Conservation (phyloP, 2,888 invertebrate genomes). For the Caenorhabditis zanzibari region DNA sequence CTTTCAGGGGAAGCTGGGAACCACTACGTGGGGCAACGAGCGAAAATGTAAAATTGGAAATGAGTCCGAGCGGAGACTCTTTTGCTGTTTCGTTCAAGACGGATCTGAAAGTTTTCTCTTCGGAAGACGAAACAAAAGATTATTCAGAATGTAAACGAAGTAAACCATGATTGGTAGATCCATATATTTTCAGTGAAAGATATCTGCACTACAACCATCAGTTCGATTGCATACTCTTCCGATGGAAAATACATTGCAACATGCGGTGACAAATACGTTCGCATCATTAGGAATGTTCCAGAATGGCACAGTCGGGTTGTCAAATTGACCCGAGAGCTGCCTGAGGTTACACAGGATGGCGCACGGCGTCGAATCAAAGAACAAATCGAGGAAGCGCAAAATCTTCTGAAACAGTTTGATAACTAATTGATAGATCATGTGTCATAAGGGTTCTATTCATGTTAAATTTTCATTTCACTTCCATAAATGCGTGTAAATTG, state of each 20-base stretch:
- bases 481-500: conserved; percentile 37
- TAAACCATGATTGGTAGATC: background rate
- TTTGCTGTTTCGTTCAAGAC: conserved; percentile 86
- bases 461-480: conserved; percentile 13
- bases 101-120: conserved; percentile 87
- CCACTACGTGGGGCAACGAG: conserved; percentile 68
- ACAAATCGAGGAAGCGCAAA: conserved; percentile 62
- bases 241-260: conserved; percentile 87
- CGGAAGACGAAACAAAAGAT: conserved; percentile 84
- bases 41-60: conserved; percentile 84
- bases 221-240: conserved; percentile 89
- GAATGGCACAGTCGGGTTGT: conserved; percentile 82
- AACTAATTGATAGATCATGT: conserved; percentile 13
- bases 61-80: conserved; percentile 91
- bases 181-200: conserved; percentile 86
- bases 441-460: background rate
- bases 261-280: conserved; percentile 84
- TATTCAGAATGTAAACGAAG: conserved; percentile 85
- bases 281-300: conserved; percentile 90
- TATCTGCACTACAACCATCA: conserved; percentile 87
- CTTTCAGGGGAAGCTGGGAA: conserved; percentile 86
- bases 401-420: conserved; percentile 42
- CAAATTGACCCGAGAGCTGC: conserved; percentile 55
- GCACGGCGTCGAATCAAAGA: conserved; percentile 64
- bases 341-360: conserved; percentile 63